Percentiles rank a stretch among this genome's conserved stretches.
Evolutionary conservation across 2,888 invertebrate genomes (phyloP).

Genomic region (Dryobota labecula): DNA sequence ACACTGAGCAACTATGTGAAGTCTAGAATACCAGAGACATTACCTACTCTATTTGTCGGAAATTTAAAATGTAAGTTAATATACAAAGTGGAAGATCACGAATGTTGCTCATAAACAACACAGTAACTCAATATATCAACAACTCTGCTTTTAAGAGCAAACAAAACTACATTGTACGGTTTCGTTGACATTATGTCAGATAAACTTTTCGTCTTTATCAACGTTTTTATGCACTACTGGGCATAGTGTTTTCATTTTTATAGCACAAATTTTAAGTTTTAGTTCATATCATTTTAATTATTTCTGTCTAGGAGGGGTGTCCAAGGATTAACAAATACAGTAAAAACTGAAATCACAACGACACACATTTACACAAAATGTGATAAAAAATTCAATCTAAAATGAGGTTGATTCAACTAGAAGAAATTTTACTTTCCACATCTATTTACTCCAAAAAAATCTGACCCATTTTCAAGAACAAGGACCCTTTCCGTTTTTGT

Average conservation of each 20-base stretch:
- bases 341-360: not conserved
- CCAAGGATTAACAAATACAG: not conserved
- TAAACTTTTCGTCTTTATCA: not conserved
- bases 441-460: conserved; percentile 44
- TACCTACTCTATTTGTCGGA: not conserved
- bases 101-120: conserved; percentile 41
- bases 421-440: conserved; percentile 23
- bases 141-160: conserved; percentile 9
- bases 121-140: conserved; percentile 34
- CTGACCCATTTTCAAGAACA: conserved; percentile 49
- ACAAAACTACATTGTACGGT: conserved; percentile 26
- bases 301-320: no score
- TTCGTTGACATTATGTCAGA: not conserved
- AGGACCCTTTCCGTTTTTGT: conserved; percentile 45
- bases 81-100: conserved; percentile 14
- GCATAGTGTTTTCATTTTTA: no score
- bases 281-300: no score
- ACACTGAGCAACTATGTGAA: not conserved
- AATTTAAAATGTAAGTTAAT: conserved; percentile 4
- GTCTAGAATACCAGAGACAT: not conserved
- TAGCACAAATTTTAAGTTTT: no score
- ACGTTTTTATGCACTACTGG: not conserved
- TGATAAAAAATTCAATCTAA: conserved; percentile 21
- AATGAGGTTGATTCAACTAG: conserved; percentile 27
- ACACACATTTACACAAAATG: not conserved